Base-by-base conservation (phyloP, 2,888 invertebrate species). In the Apodemia zela region DNA sequence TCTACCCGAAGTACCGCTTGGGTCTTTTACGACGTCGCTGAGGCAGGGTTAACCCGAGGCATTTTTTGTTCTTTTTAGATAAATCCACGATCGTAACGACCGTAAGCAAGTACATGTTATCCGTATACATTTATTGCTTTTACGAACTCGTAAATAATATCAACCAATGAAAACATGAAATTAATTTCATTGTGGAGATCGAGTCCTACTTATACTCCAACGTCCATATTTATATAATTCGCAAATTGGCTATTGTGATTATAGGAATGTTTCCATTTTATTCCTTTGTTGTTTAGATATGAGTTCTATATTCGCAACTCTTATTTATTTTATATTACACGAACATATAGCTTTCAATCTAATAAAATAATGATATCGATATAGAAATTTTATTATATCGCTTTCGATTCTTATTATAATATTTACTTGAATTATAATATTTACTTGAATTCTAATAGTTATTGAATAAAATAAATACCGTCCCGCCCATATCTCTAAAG, bases 61-160 rank as follows among this genome's bases (percentile, higher is more conserved):
- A 85, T 85, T 89, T 85, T 89, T 89, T 89, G 86, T 85, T 85
- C 84, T 83, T 85, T 90, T 91, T 88, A 89, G 89, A 88, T 88
- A 89, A 88, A 89, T 89, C 88, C 87, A 84, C 76, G 77, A 79
- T 80, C 84, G 89, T 89, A 90, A 89, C 90, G 88, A 87, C 84
- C 81, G 82, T 83, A 85, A 85, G 87, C 89, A 87, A 89, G 89
- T 88, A 88, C 87, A 85, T 83, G 89, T 82, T 88, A 88, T 89
- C 85, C 85, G 79, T 85, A 85, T 85, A 87, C 85, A 80, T 89
- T 89, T 89, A 89, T 88, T 88, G 87, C 85, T 87, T 84, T 86
- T 87, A 80, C 86, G 84, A 85, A 85, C 87, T 81, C 87, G 85
- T 90, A 89, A 90, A 90, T 89, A 86, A 85, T 83, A 76, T 73